phyloP scores from a whole-genome alignment of 2,888 invertebrate genomes.

The Deilephila porcellus region DNA sequence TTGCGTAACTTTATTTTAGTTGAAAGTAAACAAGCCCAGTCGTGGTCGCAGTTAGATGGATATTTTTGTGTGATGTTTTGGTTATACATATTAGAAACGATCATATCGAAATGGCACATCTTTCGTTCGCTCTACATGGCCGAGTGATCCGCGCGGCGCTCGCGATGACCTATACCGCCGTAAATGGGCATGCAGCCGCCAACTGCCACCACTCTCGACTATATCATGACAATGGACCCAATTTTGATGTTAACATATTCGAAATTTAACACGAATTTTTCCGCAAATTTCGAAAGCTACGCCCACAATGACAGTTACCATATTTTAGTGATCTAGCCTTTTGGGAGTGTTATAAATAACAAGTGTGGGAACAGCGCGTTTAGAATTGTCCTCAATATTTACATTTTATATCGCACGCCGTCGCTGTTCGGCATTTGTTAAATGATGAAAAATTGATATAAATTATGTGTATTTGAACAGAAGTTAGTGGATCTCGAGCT shows the following conservation, averaged over 20 bases:
- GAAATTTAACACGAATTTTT: conserved; percentile 39
- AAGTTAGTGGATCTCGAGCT: conserved; percentile 34
- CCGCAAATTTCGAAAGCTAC: conserved; percentile 21
- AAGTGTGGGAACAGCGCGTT: neutral
- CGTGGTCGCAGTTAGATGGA: neutral
- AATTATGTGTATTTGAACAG: conserved; percentile 35
- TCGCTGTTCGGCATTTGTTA: conserved; percentile 51
- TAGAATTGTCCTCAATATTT: conserved; percentile 46
- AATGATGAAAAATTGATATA: conserved; percentile 26
- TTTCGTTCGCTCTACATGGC: conserved; percentile 50
- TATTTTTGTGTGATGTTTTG: neutral
- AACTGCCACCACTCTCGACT: conserved; percentile 61
- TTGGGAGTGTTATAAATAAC: neutral
- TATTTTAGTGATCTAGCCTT: neutral
- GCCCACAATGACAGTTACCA: neutral
- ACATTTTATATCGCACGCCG: conserved; percentile 60
- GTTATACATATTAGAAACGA: conserved; percentile 29
- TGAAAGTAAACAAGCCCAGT: neutral
- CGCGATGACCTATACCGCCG: conserved; percentile 65
- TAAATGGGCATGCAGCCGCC: conserved; percentile 71
- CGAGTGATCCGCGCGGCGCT: conserved; percentile 50
- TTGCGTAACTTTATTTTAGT: neutral
- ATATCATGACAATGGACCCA: conserved; percentile 62
- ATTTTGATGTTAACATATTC: conserved; percentile 27
- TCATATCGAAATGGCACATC: conserved; percentile 46